Evolutionary conservation across 2,113 vertebrate species (phyloP).

Genomic region (Bathybates hornii): DNA sequence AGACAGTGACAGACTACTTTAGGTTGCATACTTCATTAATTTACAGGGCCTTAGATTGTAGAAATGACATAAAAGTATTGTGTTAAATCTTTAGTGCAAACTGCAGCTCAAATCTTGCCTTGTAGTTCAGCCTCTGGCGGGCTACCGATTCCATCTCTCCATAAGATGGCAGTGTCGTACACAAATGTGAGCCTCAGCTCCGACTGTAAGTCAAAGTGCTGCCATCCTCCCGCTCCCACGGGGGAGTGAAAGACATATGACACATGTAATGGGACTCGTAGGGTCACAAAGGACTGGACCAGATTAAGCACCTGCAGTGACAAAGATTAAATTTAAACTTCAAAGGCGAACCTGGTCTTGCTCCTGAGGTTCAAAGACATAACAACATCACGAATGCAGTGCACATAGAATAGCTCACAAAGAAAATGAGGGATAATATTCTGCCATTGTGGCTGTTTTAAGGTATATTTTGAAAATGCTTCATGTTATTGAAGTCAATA

Average conservation of each 20-base stretch:
- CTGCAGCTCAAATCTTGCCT: slow-evolving; percentile 63
- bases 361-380: neutral
- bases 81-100: neutral
- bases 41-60: neutral
- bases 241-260: slow-evolving; percentile 96
- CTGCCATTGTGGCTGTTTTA: neutral
- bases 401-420: neutral
- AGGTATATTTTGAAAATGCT: neutral
- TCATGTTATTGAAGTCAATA: neutral
- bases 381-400: neutral
- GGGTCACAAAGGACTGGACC: slow-evolving; percentile 92
- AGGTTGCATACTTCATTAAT: neutral
- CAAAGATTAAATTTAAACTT: neutral
- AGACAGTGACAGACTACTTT: neutral
- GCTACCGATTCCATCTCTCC: slow-evolving; percentile 89
- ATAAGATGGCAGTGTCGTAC: slow-evolving; percentile 98
- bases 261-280: slow-evolving; percentile 89
- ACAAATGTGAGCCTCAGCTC: slow-evolving; percentile 94
- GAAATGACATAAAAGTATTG: neutral
- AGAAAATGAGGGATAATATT: neutral
- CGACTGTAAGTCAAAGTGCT: slow-evolving; percentile 91
- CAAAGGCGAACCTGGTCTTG: neutral
- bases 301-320: slow-evolving; percentile 85
- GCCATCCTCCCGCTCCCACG: slow-evolving; percentile 86
- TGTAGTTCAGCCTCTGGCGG: slow-evolving; percentile 89